These are phyloP conservation scores for Alethe diademata DNA, from an alignment of 2,113 vertebrate genomes.

Conservation along the genomic window DNA sequence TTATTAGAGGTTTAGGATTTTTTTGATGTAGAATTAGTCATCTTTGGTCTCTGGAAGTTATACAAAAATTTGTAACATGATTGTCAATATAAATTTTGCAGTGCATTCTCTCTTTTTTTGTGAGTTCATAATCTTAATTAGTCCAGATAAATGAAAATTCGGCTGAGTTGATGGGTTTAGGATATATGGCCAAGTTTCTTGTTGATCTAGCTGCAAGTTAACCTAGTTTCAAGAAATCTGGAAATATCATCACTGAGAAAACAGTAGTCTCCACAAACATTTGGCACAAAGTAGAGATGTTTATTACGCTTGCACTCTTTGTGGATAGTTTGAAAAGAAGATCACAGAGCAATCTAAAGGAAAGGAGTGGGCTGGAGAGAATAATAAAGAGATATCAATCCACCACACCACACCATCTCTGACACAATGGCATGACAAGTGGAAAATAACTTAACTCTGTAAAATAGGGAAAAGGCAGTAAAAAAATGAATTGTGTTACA, in stretches of 20 bases:
- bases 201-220: neutral
- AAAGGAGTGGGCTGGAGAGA: neutral
- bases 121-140: neutral
- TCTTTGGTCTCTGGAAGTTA: neutral
- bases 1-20: neutral
- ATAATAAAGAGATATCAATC: conserved; percentile 46
- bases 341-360: neutral
- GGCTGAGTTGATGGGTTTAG: neutral
- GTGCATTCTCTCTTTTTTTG: neutral
- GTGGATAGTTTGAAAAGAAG: neutral
- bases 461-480: conserved; percentile 34
- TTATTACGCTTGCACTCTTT: neutral
- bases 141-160: neutral
- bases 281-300: neutral
- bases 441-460: conserved; percentile 53
- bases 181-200: neutral
- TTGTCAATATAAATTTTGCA: neutral
- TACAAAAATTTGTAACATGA: neutral
- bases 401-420: neutral
- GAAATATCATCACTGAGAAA: neutral
- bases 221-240: neutral
- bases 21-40: neutral
- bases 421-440: conserved; percentile 30
- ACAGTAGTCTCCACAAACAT: neutral
- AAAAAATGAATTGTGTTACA: conserved; percentile 58